phyloP scores from a whole-genome alignment of 2,797 vertebrate species.

The Myotis pilosus region DNA sequence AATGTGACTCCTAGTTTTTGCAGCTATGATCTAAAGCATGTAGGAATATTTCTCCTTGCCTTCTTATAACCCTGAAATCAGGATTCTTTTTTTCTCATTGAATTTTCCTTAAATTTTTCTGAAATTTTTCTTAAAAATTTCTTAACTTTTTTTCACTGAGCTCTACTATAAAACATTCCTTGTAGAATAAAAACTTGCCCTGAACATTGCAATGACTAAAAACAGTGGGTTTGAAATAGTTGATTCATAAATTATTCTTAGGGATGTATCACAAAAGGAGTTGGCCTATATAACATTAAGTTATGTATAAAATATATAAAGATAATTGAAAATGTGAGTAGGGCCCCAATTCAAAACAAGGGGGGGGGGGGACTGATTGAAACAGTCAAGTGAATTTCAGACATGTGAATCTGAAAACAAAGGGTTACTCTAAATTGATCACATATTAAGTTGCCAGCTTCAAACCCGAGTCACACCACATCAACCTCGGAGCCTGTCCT shows the following conservation, averaged over 20 bases:
- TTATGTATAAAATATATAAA: neutral
- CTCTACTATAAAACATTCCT: neutral
- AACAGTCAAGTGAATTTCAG: neutral
- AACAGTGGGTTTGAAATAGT: conserved; percentile 1
- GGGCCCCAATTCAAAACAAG: neutral
- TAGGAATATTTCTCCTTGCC: neutral
- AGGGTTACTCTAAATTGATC: neutral
- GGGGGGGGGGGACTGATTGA: neutral
- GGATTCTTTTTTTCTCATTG: neutral
- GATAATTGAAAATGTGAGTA: neutral
- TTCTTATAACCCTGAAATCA: neutral
- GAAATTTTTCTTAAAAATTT: conserved; percentile 9
- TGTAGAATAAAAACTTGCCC: conserved; percentile 2
- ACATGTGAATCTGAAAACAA: neutral
- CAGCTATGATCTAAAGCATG: neutral
- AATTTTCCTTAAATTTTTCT: neutral
- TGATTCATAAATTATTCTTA: conserved; percentile 19
- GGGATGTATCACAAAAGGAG: neutral
- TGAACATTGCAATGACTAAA: conserved; percentile 16
- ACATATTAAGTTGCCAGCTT: neutral
- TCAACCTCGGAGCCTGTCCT: conserved; percentile 1
- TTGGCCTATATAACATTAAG: neutral
- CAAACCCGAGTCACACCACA: neutral
- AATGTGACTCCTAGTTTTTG: neutral
- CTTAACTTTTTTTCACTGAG: neutral